phyloP scores from a whole-genome alignment of 1,140 invertebrate genomes.

The Drosophila santomea region DNA sequence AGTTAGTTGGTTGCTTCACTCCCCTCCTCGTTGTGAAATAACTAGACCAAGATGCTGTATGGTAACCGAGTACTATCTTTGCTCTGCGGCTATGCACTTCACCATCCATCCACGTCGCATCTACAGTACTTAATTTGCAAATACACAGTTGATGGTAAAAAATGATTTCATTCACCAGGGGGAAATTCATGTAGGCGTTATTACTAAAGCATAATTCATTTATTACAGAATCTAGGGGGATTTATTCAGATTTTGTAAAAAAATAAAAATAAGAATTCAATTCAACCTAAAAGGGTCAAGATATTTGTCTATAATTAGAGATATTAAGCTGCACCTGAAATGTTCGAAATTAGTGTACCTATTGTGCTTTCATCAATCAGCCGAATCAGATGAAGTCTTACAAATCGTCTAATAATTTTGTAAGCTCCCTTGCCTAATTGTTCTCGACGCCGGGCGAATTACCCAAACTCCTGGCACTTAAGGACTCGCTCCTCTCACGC shows the following conservation, averaged over 20 bases:
- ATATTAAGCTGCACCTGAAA: too few species aligned
- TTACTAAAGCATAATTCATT: too few species aligned
- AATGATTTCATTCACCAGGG: conserved; percentile 45
- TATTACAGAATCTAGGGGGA: too few species aligned
- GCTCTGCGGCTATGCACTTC: conserved; percentile 40
- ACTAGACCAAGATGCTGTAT: conserved; percentile 63
- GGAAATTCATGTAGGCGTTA: neutral
- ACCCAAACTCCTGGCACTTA: conserved; percentile 20
- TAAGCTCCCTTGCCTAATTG: conserved; percentile 6
- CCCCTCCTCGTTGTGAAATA: conserved; percentile 73
- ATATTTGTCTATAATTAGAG: too few species aligned
- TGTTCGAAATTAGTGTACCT: too few species aligned
- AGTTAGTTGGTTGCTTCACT: conserved; percentile 69
- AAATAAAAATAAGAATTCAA: too few species aligned
- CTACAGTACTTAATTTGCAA: conserved; percentile 63
- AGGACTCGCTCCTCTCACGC: conserved; percentile 41
- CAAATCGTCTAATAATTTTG: neutral
- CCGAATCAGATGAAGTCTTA: too few species aligned
- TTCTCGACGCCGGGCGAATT: conserved; percentile 18
- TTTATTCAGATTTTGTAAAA: too few species aligned
- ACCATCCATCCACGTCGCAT: conserved; percentile 24
- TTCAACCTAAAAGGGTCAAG: too few species aligned
- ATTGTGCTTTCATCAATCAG: too few species aligned
- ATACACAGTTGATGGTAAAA: conserved; percentile 55
- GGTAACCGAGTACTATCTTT: conserved; percentile 24